A percentile compares a stretch with the other conserved stretches of the same genome.
phyloP scores from a whole-genome alignment of 2,797 vertebrate species.

The Emys orbicularis region DNA sequence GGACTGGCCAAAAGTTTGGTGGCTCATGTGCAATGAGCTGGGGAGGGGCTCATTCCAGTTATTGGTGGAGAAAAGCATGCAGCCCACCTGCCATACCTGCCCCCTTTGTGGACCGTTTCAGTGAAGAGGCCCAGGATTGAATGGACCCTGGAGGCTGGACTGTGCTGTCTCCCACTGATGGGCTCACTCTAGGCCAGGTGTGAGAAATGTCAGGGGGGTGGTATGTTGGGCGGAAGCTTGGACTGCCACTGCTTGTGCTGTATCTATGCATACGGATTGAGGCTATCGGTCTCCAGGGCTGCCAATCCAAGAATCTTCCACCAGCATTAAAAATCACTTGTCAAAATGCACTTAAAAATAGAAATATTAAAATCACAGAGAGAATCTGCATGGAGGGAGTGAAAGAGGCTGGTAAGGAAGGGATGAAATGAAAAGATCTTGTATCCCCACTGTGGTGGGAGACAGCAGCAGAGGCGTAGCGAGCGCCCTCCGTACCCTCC shows the following conservation, averaged over 20 bases:
- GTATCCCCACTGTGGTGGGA: background rate
- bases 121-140: background rate
- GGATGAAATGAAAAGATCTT: background rate
- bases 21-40: background rate
- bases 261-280: accelerated
- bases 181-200: background rate
- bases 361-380: accelerated
- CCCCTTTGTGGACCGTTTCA: no score
- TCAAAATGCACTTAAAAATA: background rate
- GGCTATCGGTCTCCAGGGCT: background rate
- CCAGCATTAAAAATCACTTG: background rate
- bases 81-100: background rate
- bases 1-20: background rate
- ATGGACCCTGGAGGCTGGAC: accelerated
- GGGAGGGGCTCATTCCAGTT: background rate
- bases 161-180: background rate
- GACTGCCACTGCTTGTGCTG: accelerated
- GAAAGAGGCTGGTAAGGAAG: background rate
- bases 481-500: no score
- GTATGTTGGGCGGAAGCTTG: background rate
- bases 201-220: background rate
- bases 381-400: background rate
- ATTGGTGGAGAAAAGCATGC: background rate
- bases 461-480: no score
- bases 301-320: background rate